Evolutionary conservation across 2,888 invertebrate genomes (phyloP), one percentile per base, ranked within the genome.

Genomic region (Caenorhabditis sp.): DNA sequence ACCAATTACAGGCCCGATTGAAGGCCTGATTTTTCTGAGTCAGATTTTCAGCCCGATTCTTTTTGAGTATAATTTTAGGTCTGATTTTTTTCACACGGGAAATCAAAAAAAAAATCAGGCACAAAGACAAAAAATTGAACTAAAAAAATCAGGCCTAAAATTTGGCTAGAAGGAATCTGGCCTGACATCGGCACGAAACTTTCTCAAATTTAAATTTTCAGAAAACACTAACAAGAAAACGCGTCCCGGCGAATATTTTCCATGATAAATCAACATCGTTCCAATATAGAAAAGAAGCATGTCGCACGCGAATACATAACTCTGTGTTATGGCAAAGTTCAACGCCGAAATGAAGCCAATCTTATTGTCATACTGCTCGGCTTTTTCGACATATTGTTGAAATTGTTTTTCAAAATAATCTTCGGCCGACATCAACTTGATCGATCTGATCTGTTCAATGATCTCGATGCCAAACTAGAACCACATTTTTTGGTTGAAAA

Each of bases 371-470:
- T 73, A 73, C 2, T 27, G 10, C 31, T 67, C 65, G 0, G 71
- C 74, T 5, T 43, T 31, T 5, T 68, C 54, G 62, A 78, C 81
- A 60, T 85, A 72, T 1, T 66, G 53, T 5, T 77, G 77, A 65
- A 87, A 88, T 55, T 77, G 78, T 4, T 84, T 74, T 26, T 83
- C 79, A 71, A 89, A 89, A 31, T 82, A 78, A n/a, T 77, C 70
- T 64, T 89, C 89, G 58, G 86, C 85, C 0, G 87, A 86, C 53
- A 89, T 74, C 43, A 89, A 81, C 24, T 88, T 88, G 6, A 89
- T 88, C 1, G 88, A 88, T 58, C 88, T 74, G 4, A 89, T 87
- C 59, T 89, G 89, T 74, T 88, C 89, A n/a, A 89, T 83, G n/a
- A 87, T 86, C 75, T 89, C 89, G 24, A 87, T 83, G 10, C 88